These are phyloP conservation scores for Brachionus calyciflorus DNA, from an alignment of 1,140 invertebrate genomes.

Conservation along the genomic window DNA sequence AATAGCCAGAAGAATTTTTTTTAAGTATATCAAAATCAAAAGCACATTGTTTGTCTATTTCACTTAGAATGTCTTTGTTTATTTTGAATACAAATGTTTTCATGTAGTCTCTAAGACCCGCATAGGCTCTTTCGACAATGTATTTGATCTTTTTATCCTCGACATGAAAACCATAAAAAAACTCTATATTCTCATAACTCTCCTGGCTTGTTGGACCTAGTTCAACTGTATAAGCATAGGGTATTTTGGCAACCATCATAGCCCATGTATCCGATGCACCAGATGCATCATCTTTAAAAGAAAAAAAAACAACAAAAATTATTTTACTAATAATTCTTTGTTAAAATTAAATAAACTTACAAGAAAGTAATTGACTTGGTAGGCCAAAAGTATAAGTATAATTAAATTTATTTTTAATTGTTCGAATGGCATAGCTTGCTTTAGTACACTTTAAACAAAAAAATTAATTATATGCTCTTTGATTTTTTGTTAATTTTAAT, in stretches of 20 bases:
- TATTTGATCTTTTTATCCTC: not conserved
- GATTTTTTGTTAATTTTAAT: not conserved
- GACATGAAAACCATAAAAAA: constrained; percentile 18
- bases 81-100: constrained; percentile 16
- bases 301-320: not conserved
- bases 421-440: not conserved
- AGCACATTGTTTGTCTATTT: not conserved
- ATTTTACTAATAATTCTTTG: not conserved
- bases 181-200: not conserved
- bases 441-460: constrained; percentile 17
- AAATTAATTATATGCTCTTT: not conserved
- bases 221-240: constrained; percentile 30
- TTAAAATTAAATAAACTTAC: not conserved
- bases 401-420: constrained; percentile 15
- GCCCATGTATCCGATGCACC: constrained; percentile 15
- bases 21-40: constrained; percentile 6
- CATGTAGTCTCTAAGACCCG: constrained; percentile 11
- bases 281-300: constrained; percentile 12
- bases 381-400: constrained; percentile 26
- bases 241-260: constrained; percentile 6
- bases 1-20: constrained; percentile 33
- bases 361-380: not conserved
- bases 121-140: not conserved
- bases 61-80: not conserved
- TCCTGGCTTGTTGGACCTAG: not conserved